Conservation (phyloP, 2,888 invertebrate genomes). For the Megastigmus dorsalis region DNA sequence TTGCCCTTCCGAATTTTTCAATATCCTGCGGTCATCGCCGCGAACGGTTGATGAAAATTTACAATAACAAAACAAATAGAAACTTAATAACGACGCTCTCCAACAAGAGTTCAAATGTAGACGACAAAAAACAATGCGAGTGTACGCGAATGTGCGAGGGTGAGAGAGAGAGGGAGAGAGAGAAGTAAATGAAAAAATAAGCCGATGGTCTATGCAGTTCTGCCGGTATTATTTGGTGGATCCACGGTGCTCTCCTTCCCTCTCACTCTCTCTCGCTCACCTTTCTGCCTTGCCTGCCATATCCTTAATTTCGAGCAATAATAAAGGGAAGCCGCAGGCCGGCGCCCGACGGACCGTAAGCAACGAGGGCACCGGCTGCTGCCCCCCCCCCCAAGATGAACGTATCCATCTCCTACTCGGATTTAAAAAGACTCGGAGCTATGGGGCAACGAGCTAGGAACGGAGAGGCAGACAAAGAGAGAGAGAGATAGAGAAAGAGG, state of each 20-base stretch:
- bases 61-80: neutral
- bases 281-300: neutral
- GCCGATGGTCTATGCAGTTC: slow-evolving; percentile 15
- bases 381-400: slow-evolving; percentile 38
- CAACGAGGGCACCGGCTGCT: slow-evolving; percentile 54
- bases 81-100: slow-evolving; percentile 26
- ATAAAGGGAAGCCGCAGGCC: slow-evolving; percentile 60
- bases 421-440: slow-evolving; percentile 44
- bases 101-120: neutral
- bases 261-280: slow-evolving; percentile 2
- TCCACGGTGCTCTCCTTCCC: slow-evolving; percentile 22
- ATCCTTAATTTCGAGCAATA: slow-evolving; percentile 60
- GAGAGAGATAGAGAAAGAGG: neutral
- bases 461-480: neutral
- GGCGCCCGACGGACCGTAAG: slow-evolving; percentile 58
- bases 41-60: too few species aligned
- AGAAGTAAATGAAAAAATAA: slow-evolving; percentile 37
- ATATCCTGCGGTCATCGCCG: too few species aligned
- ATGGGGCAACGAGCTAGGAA: too few species aligned
- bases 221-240: slow-evolving; percentile 34
- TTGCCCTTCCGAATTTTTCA: too few species aligned
- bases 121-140: too few species aligned
- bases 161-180: slow-evolving; percentile 1
- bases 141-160: too few species aligned
- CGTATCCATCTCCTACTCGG: slow-evolving; percentile 48